Evolutionary conservation across 2,888 invertebrate species (phyloP).

Genomic region (Drosophila kanekoi): DNA sequence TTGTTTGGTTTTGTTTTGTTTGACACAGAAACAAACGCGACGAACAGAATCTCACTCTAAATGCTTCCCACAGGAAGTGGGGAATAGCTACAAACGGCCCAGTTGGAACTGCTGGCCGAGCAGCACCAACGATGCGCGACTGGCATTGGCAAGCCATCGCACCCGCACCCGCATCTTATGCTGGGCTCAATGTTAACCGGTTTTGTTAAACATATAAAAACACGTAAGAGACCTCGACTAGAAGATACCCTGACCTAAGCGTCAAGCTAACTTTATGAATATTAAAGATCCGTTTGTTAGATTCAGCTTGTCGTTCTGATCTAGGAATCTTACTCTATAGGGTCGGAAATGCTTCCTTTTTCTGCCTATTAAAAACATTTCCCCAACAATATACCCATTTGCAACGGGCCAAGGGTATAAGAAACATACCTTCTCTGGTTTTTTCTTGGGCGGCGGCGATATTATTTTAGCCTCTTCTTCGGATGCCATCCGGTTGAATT

Average conservation of each 20-base stretch:
- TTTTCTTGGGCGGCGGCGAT: conserved; percentile 86
- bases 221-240: too few relatives aligned
- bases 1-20: not conserved
- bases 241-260: too few relatives aligned
- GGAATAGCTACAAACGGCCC: conserved; percentile 6
- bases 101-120: conserved; percentile 39
- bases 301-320: too few relatives aligned
- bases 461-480: conserved; percentile 89
- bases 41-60: not conserved
- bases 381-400: too few relatives aligned
- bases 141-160: not conserved
- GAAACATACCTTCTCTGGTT: conserved; percentile 88
- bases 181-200: conserved; percentile 58
- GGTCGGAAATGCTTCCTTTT: too few relatives aligned
- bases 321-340: too few relatives aligned
- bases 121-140: conserved; percentile 56
- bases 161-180: conserved; percentile 27
- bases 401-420: not conserved
- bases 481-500: conserved; percentile 96
- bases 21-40: conserved; percentile 6
- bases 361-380: too few relatives aligned
- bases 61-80: conserved; percentile 56
- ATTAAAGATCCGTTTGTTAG: too few relatives aligned
- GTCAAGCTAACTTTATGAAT: too few relatives aligned
- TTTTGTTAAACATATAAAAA: conserved; percentile 28